Conservation (phyloP, 2,888 invertebrate genomes). For the Neria commutata region DNA sequence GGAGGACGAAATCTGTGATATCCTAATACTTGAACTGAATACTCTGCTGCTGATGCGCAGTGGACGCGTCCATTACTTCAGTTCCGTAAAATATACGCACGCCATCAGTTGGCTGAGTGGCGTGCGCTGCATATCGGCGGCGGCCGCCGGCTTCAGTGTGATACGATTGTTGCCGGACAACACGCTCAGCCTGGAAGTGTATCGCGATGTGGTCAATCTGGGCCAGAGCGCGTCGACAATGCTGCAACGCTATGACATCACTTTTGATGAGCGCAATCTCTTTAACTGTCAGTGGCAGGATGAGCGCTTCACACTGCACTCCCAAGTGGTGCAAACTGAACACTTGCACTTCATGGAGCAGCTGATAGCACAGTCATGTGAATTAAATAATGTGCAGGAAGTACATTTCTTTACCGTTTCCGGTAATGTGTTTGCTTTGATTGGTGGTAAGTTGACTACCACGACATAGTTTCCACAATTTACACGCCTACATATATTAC, state of each 20-base stretch:
- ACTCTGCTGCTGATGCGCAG: conserved; percentile 50
- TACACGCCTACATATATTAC: not conserved
- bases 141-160: conserved; percentile 48
- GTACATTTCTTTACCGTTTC: conserved; percentile 53
- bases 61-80: conserved; percentile 55
- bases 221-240: conserved; percentile 40
- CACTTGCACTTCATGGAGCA: conserved; percentile 46
- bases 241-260: conserved; percentile 48
- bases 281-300: conserved; percentile 52
- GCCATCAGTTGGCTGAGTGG: conserved; percentile 47
- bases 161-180: conserved; percentile 41
- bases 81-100: conserved; percentile 54
- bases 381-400: conserved; percentile 30
- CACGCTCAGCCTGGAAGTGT: conserved; percentile 46
- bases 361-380: conserved; percentile 30
- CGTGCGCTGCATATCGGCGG: conserved; percentile 45
- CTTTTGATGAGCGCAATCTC: conserved; percentile 52
- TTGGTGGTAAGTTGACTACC: conserved; percentile 26
- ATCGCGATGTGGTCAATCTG: conserved; percentile 46
- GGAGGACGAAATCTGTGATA: conserved; percentile 36
- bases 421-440: conserved; percentile 49
- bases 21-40: conserved; percentile 54
- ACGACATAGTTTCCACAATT: conserved; percentile 21
- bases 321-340: conserved; percentile 34
- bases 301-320: conserved; percentile 46